phyloP scores from a whole-genome alignment of 1,140 invertebrate genomes.

The Adoxophyes honmai region DNA sequence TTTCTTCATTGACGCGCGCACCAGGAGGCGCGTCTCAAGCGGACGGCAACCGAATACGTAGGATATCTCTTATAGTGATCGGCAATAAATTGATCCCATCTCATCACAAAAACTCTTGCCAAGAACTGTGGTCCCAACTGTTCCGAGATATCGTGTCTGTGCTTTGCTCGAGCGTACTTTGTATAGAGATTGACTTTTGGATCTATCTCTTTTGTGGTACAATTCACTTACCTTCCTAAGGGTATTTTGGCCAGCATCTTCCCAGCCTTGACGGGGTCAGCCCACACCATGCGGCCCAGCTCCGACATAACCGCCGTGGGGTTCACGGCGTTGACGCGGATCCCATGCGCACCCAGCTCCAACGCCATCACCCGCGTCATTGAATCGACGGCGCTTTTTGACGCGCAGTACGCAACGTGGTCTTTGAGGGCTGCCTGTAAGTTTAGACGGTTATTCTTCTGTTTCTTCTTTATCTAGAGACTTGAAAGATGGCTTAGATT shows the following conservation, averaged over 20 bases:
- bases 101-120: no score
- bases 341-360: slow-evolving; percentile 90
- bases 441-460: background rate
- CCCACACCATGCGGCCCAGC: slow-evolving; percentile 90
- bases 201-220: no score
- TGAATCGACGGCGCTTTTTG: slow-evolving; percentile 83
- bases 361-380: slow-evolving; percentile 87
- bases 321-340: slow-evolving; percentile 92
- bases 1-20: no score
- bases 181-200: no score
- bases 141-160: no score
- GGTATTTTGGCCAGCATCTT: slow-evolving; percentile 89
- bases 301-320: slow-evolving; percentile 94
- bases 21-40: no score
- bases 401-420: slow-evolving; percentile 86
- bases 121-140: no score
- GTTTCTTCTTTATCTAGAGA: background rate
- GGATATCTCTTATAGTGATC: no score
- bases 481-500: no score
- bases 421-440: slow-evolving; percentile 81
- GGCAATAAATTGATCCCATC: no score
- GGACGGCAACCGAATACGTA: no score
- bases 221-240: slow-evolving; percentile 75
- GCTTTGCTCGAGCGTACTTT: no score
- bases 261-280: slow-evolving; percentile 83